Conservation (phyloP, 2,113 vertebrate genomes). For the Cebidichthys violaceus region DNA sequence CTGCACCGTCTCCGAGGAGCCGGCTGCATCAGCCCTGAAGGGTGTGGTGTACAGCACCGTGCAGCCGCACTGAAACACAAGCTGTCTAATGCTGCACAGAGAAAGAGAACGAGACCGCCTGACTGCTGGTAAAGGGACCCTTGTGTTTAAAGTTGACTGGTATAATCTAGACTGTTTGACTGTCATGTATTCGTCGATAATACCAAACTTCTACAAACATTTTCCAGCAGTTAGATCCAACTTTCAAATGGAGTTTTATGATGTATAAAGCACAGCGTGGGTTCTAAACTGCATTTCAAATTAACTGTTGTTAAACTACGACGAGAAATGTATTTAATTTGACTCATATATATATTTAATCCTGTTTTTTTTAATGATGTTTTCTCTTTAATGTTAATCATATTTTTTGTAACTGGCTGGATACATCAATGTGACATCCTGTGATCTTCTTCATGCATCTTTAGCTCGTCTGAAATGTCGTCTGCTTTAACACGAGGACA, state of each 20-base stretch:
- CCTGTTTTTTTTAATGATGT: not conserved
- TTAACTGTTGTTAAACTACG: not conserved
- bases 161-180: not conserved
- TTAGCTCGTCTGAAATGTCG: slow-evolving; percentile 44
- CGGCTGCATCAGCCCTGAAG: not conserved
- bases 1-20: slow-evolving; percentile 29
- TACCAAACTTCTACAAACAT: not conserved
- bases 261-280: not conserved
- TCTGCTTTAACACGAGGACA: slow-evolving; percentile 49
- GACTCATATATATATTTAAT: not conserved
- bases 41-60: slow-evolving; percentile 23
- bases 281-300: not conserved
- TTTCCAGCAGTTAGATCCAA: not conserved
- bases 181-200: not conserved
- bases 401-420: not conserved
- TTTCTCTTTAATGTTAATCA: not conserved
- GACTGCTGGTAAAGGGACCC: not conserved
- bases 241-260: not conserved
- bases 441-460: slow-evolving; percentile 70
- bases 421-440: slow-evolving; percentile 61
- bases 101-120: not conserved
- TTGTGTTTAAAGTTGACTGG: not conserved
- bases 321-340: not conserved
- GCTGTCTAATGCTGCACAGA: not conserved
- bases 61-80: slow-evolving; percentile 14